phyloP scores from a whole-genome alignment of 2,113 vertebrate genomes.

The Neomonachus schauinslandi region DNA sequence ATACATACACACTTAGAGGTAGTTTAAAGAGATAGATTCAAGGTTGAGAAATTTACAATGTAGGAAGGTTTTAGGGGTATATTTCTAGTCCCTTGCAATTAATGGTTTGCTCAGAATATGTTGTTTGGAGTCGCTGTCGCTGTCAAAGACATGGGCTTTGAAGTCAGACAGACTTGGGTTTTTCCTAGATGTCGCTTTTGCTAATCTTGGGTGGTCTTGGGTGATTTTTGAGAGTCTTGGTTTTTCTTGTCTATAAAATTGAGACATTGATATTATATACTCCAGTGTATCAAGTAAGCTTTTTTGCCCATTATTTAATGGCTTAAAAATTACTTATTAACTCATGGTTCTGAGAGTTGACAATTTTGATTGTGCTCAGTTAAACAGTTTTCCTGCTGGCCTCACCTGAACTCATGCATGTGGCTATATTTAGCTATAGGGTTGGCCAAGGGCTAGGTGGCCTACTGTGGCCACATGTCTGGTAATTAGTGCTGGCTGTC shows the following conservation, averaged over 20 bases:
- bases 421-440: background rate
- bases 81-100: background rate
- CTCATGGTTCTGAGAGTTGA: background rate
- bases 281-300: background rate
- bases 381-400: background rate
- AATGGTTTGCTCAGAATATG: background rate
- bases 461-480: background rate
- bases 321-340: background rate
- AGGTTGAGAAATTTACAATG: background rate
- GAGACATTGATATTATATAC: background rate
- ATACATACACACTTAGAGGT: background rate
- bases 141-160: background rate
- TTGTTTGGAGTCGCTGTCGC: background rate
- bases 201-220: background rate
- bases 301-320: background rate
- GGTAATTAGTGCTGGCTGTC: background rate
- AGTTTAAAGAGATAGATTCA: background rate
- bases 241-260: conserved; percentile 38
- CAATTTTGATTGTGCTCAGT: background rate
- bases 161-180: background rate
- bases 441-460: background rate
- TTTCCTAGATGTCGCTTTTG: background rate
- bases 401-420: background rate
- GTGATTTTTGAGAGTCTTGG: background rate
- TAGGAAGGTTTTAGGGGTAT: background rate